These are phyloP conservation scores for Seladonia tumulorum DNA, from an alignment of 2,888 invertebrate species.

Conservation along the genomic window DNA sequence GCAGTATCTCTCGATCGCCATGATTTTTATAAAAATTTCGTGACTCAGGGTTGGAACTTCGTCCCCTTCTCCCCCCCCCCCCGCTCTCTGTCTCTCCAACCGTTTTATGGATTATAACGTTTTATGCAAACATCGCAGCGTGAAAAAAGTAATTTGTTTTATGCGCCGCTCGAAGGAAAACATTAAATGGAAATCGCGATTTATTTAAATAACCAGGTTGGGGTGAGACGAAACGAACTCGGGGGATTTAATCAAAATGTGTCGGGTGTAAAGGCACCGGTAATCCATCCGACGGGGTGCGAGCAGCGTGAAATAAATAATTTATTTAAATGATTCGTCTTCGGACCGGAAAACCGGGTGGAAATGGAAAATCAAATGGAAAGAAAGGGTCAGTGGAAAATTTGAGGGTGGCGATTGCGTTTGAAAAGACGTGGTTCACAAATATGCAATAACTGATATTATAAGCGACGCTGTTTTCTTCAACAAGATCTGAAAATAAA, in stretches of 20 bases:
- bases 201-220: background rate
- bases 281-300: background rate
- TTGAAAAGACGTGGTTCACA: too few species aligned
- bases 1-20: conserved; percentile 5
- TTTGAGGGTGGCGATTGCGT: too few species aligned
- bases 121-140: conserved; percentile 23
- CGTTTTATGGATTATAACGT: conserved; percentile 15
- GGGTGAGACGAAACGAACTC: background rate
- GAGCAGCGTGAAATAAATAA: background rate
- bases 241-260: background rate
- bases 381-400: too few species aligned
- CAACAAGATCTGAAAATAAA: too few species aligned
- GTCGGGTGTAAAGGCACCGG: background rate
- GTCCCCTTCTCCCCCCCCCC: background rate
- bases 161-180: background rate
- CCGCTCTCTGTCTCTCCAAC: background rate
- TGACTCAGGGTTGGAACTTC: background rate
- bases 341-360: background rate
- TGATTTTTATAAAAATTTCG: conserved; percentile 42
- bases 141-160: conserved; percentile 37
- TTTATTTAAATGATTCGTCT: background rate
- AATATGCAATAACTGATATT: too few species aligned
- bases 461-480: too few species aligned
- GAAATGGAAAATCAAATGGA: background rate
- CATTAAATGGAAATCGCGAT: conserved; percentile 6